Conservation (phyloP, 2,888 invertebrate genomes). For the Eupelmus urozonus region DNA sequence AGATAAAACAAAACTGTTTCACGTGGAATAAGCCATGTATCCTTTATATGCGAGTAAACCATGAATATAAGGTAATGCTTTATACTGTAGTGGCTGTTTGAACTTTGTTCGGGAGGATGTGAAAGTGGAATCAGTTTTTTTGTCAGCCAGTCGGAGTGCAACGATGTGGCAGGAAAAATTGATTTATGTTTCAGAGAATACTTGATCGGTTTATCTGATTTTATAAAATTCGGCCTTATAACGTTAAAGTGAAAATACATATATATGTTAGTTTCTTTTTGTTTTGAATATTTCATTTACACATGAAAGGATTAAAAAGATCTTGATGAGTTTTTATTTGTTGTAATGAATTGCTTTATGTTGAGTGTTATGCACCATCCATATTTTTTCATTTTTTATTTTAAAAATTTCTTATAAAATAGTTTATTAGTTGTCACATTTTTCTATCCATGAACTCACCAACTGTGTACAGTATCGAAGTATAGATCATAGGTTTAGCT, state of each 20-base stretch:
- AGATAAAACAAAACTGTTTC: not conserved
- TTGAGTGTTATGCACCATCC: not conserved
- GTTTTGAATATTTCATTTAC: not conserved
- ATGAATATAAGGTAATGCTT: constrained; percentile 17
- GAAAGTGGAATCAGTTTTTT: constrained; percentile 30
- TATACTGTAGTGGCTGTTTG: constrained; percentile 14
- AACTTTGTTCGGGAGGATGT: constrained; percentile 40
- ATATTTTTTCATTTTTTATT: not conserved
- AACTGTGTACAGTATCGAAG: not conserved
- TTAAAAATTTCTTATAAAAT: too few relatives aligned
- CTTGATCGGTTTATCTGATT: constrained; percentile 17
- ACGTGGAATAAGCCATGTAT: not conserved
- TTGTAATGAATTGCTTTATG: not conserved
- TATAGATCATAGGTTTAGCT: not conserved
- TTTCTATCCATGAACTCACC: not conserved
- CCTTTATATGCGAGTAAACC: not conserved
- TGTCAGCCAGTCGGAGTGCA: not conserved
- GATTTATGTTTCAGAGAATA: constrained; percentile 26
- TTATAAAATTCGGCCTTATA: constrained; percentile 19
- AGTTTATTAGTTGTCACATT: too few relatives aligned
- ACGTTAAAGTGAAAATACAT: not conserved
- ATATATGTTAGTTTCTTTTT: not conserved
- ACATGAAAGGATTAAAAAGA: not conserved
- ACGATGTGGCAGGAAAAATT: constrained; percentile 24
- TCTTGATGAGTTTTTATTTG: not conserved